phyloP scores from a whole-genome alignment of 2,113 vertebrate species.

The Chionomys nivalis region DNA sequence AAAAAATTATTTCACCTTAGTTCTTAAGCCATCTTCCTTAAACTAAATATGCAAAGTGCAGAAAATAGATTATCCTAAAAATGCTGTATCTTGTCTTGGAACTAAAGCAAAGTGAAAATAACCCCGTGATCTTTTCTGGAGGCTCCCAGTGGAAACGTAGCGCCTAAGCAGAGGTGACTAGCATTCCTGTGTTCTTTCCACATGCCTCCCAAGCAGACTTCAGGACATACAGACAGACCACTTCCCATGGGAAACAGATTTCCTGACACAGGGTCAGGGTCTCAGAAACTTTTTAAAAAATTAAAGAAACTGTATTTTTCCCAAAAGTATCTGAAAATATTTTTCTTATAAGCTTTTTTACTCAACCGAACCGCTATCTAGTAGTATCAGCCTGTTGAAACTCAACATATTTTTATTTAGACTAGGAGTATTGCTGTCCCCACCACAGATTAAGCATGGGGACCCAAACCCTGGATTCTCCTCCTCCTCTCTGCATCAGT shows the following conservation, averaged over 20 bases:
- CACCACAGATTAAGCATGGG: neutral
- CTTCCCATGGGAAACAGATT: neutral
- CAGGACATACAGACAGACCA: neutral
- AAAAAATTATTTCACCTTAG: slow-evolving; percentile 11
- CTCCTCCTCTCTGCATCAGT: neutral
- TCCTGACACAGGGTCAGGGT: slow-evolving; percentile 25
- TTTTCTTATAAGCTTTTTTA: neutral
- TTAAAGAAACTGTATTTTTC: slow-evolving; percentile 21
- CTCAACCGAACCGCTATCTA: neutral
- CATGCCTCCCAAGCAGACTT: neutral
- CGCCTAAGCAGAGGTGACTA: neutral
- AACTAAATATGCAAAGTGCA: slow-evolving; percentile 41
- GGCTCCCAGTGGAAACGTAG: neutral
- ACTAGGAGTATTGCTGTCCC: neutral
- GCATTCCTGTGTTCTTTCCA: neutral
- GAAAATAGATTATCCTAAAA: slow-evolving; percentile 43
- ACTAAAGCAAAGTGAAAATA: slow-evolving; percentile 41
- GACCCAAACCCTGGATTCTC: neutral
- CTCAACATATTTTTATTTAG: neutral
- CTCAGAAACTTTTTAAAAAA: neutral
- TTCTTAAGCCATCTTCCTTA: slow-evolving; percentile 26
- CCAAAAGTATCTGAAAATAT: slow-evolving; percentile 4
- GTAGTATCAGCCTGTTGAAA: neutral
- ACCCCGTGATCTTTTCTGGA: neutral
- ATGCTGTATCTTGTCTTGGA: slow-evolving; percentile 37